A percentile compares a stretch with the other conserved stretches of the same genome.
Evolutionary conservation across 2,888 invertebrate genomes (phyloP).

Genomic region (Mystacides longicornis): DNA sequence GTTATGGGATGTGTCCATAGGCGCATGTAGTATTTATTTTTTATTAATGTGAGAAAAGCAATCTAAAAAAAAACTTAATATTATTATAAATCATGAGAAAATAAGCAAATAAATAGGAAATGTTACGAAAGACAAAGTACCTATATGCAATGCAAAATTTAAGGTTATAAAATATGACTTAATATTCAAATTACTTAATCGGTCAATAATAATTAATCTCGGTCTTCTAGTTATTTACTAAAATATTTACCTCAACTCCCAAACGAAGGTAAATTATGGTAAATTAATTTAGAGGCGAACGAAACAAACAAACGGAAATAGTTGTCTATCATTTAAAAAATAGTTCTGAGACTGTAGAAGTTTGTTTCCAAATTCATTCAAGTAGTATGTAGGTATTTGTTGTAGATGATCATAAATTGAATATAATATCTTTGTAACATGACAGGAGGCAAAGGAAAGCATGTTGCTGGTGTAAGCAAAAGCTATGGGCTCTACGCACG

Average conservation of each 20-base stretch:
- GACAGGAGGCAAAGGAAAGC: neutral
- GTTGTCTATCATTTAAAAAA: neutral
- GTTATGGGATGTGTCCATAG: too few species aligned
- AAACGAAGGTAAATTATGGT: too few species aligned
- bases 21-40: too few species aligned
- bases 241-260: neutral
- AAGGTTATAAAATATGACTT: neutral
- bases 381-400: neutral
- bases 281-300: neutral
- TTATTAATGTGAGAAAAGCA: too few species aligned
- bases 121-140: neutral
- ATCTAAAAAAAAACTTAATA: too few species aligned
- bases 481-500: neutral
- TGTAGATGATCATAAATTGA: neutral
- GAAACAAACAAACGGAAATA: neutral
- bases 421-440: neutral
- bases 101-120: neutral
- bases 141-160: neutral
- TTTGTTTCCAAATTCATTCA: too few species aligned
- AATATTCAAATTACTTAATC: too few species aligned
- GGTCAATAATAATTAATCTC: too few species aligned
- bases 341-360: too few species aligned
- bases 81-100: too few species aligned
- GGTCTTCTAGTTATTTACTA: neutral
- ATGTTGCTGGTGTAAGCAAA: neutral